Evolutionary conservation across 2,113 vertebrate species (phyloP).

Genomic region (Oceanodroma tethys): DNA sequence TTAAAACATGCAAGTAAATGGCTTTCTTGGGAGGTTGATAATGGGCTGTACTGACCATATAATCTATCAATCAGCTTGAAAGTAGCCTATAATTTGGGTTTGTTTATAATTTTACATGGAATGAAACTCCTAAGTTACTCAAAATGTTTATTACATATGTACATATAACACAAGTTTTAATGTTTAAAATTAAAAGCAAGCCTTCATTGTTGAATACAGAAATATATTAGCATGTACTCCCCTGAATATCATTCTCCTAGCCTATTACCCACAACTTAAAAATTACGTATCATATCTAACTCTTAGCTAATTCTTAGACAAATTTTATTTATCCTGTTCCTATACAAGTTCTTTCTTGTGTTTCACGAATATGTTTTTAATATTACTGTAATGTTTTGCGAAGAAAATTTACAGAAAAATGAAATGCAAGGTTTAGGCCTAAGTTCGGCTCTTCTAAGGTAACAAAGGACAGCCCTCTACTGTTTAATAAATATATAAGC

Average conservation of each 20-base stretch:
- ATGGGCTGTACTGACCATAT: background rate
- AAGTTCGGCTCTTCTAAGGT: background rate
- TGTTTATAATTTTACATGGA: background rate
- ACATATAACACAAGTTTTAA: background rate
- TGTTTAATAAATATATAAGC: background rate
- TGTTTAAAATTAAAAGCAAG: background rate
- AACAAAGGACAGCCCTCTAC: slow-evolving; percentile 36
- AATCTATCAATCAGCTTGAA: background rate
- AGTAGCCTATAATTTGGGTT: background rate
- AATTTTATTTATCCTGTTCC: background rate
- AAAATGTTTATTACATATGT: background rate
- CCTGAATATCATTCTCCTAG: background rate
- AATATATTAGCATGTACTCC: background rate
- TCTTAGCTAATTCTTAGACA: background rate
- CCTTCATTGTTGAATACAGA: background rate
- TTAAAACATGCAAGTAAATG: background rate
- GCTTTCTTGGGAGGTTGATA: background rate
- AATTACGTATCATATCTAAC: background rate
- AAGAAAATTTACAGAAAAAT: background rate
- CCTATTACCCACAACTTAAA: background rate
- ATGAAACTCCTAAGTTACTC: background rate
- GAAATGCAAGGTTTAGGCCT: background rate
- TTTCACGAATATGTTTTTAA: background rate
- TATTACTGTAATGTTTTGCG: background rate
- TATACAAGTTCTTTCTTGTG: background rate